Base-by-base conservation (phyloP, 2,797 vertebrate species). In the Enteromius radiatus region DNA sequence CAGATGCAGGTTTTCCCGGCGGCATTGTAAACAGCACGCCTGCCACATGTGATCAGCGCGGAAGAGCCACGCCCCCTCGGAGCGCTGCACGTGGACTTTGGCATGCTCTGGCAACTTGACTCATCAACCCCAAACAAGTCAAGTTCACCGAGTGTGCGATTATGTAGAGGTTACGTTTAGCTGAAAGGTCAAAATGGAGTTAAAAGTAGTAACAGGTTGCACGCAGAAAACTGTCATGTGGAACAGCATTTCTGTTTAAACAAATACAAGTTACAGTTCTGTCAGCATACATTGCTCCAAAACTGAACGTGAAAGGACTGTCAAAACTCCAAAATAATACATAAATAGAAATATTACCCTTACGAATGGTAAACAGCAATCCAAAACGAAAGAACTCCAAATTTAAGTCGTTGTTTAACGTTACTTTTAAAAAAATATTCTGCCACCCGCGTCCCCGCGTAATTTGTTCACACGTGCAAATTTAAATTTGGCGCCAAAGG, bases 81-180 rank as follows among this genome's bases (percentile, higher is more conserved):
- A 89, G 86, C 79, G 19, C 41, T 68, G 90, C 94, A 95, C 93
- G 93, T 95, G 94, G 94, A 94, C 93, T 93, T 93, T 94, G 92
- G 92, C 93, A 92, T 92, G 93, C 89, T 82, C 63, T 82, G 82
- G 85, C 80, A 82, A 45, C 19, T 54, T 8, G 54, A 9, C 69
- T 17, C 12, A 15, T 2, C 23, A 47, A 26, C 21, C 19, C 43
- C 14, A n/a, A 45, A 11, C 61, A 54, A 65, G 61, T 59, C 81
- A 83, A 70, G 49, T 33, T 68, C 74, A 63, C 43, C 28, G 3
- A 14, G 14, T 77, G 15, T 59, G 33, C 7, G 49, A 31, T 15
- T 67, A n/a, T 11, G 54, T 61, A 14, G 10, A 74, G 69, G 26
- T 49, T 31, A 71, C 2, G 17, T 52, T 73, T 28, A 21, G 38